phyloP scores from a whole-genome alignment of 2,888 invertebrate genomes.

The Loripinus fragilis region DNA sequence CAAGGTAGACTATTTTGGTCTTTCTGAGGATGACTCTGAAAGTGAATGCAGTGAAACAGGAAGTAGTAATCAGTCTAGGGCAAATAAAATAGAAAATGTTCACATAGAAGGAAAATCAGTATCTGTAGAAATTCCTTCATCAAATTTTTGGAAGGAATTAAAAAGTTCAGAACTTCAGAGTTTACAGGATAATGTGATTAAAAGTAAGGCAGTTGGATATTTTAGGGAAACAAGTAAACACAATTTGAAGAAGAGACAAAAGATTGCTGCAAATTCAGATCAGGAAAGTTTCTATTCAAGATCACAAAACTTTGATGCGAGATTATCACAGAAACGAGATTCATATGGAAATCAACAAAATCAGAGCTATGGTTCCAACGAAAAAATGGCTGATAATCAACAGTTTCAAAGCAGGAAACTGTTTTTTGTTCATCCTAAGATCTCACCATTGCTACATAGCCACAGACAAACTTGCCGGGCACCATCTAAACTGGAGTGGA shows the following conservation, averaged over 20 bases:
- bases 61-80: background rate
- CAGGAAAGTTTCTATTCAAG: background rate
- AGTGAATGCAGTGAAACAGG: slow-evolving; percentile 8
- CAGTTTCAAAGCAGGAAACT: slow-evolving; percentile 53
- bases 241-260: background rate
- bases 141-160: slow-evolving; percentile 50
- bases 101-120: slow-evolving; percentile 22
- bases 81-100: background rate
- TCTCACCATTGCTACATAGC: slow-evolving; percentile 61
- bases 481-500: slow-evolving; percentile 48
- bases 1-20: slow-evolving; percentile 27
- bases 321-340: background rate
- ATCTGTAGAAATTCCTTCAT: slow-evolving; percentile 47
- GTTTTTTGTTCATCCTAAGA: slow-evolving; percentile 75
- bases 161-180: slow-evolving; percentile 31
- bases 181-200: background rate
- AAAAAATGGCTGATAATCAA: background rate
- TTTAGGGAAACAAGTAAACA: background rate
- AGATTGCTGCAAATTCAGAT: background rate
- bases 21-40: slow-evolving; percentile 17
- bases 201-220: background rate
- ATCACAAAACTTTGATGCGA: background rate
- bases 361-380: background rate
- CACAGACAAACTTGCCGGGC: slow-evolving; percentile 11
- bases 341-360: background rate